Percentiles rank a stretch among this genome's conserved stretches.
Evolutionary conservation across 1,140 invertebrate species (phyloP).

Genomic region (Zaprionus ornatus): DNA sequence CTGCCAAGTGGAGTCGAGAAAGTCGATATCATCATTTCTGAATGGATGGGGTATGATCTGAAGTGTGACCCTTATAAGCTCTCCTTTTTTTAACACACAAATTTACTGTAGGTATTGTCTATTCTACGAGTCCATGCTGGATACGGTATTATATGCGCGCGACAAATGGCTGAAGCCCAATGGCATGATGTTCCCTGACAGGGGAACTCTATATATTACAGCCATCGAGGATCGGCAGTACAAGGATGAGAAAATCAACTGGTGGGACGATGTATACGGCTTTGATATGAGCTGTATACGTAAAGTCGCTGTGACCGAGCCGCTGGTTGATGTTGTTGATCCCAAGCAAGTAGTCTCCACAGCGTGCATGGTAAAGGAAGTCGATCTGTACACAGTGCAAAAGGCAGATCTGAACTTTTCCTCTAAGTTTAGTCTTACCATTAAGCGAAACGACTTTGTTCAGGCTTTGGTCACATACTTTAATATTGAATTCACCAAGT

Average conservation of each 20-base stretch:
- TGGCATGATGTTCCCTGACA: conserved; percentile 94
- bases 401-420: conserved; percentile 97
- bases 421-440: conserved; percentile 93
- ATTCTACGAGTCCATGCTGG: conserved; percentile 98
- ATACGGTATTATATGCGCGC: conserved; percentile 96
- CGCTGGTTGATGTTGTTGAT: conserved; percentile 99
- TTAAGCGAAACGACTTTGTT: conserved; percentile 97
- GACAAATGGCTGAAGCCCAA: conserved; percentile 96
- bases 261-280: conserved; percentile 99
- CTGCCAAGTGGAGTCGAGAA: conserved; percentile 90
- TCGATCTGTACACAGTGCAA: conserved; percentile 98
- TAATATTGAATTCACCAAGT: conserved; percentile 99
- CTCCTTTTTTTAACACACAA: neutral
- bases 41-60: conserved; percentile 97
- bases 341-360: conserved; percentile 98
- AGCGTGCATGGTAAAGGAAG: conserved; percentile 95
- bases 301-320: conserved; percentile 98
- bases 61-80: neutral
- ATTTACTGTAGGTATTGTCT: conserved; percentile 89
- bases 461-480: conserved; percentile 99
- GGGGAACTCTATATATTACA: conserved; percentile 93
- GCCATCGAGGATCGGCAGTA: conserved; percentile 99
- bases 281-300: conserved; percentile 99
- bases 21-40: conserved; percentile 99
- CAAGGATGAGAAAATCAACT: conserved; percentile 99